Base-by-base conservation (phyloP, 2,888 invertebrate genomes). In the Apamea monoglypha region DNA sequence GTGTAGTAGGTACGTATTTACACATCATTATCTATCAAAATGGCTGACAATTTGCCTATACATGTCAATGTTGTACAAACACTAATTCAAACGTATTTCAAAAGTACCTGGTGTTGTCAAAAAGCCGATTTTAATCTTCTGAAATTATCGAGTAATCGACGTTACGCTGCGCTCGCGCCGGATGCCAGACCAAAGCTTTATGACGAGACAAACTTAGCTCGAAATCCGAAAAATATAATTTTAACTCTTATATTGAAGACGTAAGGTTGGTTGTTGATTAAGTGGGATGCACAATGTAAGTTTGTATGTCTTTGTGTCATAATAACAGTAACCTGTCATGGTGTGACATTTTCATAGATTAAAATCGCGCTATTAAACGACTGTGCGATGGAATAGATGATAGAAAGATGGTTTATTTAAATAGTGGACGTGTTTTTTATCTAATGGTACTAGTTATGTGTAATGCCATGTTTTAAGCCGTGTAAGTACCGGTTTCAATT, bases 111-210 rank as follows among this genome's bases (percentile, higher is more conserved):
- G 92, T 91, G 94, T 95, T 96, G 96, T 96, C 96, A 95, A 96
- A 96, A 89, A 95, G 91, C 90, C 87, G 95, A 96, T 96, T 92
- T 89, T 93, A 93, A 96, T 96, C 96, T 94, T 87, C 87, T 92
- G 88, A 96, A 96, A 96, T 96, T 96, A 96, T 96, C 96, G 94
- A 96, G 93, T 96, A 96, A 96, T 96, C 96, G 96, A 93, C 94
- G 95, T 93, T 93, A 94, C 93, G 95, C 93, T 95, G 96, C 96
- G 95, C 95, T 90, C 92, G 93, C 95, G 96, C 94, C 95, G 96
- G 95, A 96, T 95, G 96, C 95, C 95, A 94, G 94, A 92, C 93
- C 92, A 92, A 94, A 94, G 92, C 88, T 91, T 88, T 91, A 91
- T 90, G 90, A 90, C 85, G 80, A 77, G 75, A 86, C 88, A 86